Evolutionary conservation across 2,797 vertebrate species (phyloP), one percentile per base, ranked within the genome.

Genomic region (Lutra lutra): DNA sequence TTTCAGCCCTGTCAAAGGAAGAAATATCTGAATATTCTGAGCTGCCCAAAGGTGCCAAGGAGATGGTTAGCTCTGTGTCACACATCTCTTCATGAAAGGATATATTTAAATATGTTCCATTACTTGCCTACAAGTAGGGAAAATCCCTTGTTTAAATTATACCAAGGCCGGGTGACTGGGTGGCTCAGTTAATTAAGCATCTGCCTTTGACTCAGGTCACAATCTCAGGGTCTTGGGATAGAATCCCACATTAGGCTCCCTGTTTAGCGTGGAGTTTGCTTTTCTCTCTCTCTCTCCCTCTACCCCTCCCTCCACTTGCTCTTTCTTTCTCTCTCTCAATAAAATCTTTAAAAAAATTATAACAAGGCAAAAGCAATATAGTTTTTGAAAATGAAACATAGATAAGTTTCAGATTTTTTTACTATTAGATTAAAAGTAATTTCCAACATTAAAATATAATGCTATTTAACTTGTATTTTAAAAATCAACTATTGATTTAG

Each of bases 401-500:
- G 2, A 86, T 85, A 64, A 86, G 20, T 51, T 43, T 43, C 7
- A 85, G 62, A 40, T 86, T 46, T 51, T 21, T 87, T 96, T 90
- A 40, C 32, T 46, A 21, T 70, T 35, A 70, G n/a, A 84, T 77
- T 80, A 87, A 91, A 96, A 83, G 25, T 90, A 88, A 90, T 90
- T 86, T 83, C 7, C 20, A 58, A 43, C 14, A 60, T 78, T 85
- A 95, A 92, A 89, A 93, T 78, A 84, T 40, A 85, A 84, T 75
- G 25, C 7, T 73, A 0, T 73, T 94, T 94, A 75, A 75, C 5
- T 58, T 94, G 7, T 29, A 43, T 93, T 86, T 92, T 21, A 40
- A 86, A 95, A 82, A 89, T 62, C 25, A 87, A 46, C 15, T 70
- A 79, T 87, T 91, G 73, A 70, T 86, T 94, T 95, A 91, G 40